These are phyloP conservation scores for Apogon talboti DNA, from an alignment of 2,797 vertebrate species.

Conservation along the genomic window DNA sequence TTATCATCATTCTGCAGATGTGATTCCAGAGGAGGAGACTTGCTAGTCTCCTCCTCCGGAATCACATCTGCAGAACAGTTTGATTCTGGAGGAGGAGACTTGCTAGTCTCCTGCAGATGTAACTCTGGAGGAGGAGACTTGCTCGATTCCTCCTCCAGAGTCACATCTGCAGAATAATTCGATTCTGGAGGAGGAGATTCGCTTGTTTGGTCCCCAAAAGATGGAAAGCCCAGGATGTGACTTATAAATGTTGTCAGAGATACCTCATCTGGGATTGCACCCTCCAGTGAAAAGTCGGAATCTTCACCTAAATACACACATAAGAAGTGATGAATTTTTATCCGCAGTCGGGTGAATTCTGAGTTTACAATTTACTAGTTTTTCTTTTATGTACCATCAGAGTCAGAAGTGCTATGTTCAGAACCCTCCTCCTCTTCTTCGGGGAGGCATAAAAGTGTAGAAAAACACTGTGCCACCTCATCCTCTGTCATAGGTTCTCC, in stretches of 20 bases:
- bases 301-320: slow-evolving; percentile 64
- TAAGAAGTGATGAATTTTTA: slow-evolving; percentile 1
- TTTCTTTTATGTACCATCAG: slow-evolving; percentile 70
- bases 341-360: neutral
- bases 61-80: too few species aligned
- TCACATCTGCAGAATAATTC: too few species aligned
- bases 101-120: too few species aligned
- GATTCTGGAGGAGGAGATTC: too few species aligned
- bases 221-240: slow-evolving; percentile 87
- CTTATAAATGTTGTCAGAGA: slow-evolving; percentile 84
- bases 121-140: too few species aligned
- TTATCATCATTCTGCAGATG: too few species aligned
- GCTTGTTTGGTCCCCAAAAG: slow-evolving; percentile 25
- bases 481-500: slow-evolving; percentile 93
- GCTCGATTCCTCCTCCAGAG: too few species aligned
- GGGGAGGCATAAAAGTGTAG: slow-evolving; percentile 80
- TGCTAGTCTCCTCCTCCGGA: too few species aligned
- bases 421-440: slow-evolving; percentile 66
- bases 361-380: neutral
- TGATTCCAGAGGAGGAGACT: too few species aligned
- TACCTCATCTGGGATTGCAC: slow-evolving; percentile 88
- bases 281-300: slow-evolving; percentile 76
- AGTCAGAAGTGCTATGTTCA: slow-evolving; percentile 44
- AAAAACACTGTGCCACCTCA: slow-evolving; percentile 87
- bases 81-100: too few species aligned